Evolutionary conservation across 2,113 vertebrate species (phyloP), one percentile per base, ranked within the genome.

Genomic region (Tapirus terrestris): DNA sequence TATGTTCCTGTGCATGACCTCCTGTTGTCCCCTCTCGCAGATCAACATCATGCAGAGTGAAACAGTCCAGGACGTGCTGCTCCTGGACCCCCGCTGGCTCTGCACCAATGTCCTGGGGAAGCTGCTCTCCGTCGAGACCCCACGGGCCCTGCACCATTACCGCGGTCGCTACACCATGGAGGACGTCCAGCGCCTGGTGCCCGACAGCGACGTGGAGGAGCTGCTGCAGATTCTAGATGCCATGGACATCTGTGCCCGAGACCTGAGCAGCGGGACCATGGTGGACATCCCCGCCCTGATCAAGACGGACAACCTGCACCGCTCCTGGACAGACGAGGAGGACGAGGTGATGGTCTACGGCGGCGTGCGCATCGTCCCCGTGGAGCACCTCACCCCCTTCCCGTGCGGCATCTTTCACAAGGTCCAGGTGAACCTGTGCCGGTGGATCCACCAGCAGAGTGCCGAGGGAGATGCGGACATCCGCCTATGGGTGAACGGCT

Each of bases 21-120:
- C 51, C 27, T 20, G 1, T 86, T 77, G 36, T 94, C 51, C 5
- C 39, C 45, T 96, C n/a, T 6, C 94, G 94, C 99, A 99, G 99
- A 99, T 99, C 97, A 99, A 99, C 98, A 99, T 99, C 98, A 99
- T 99, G 99, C 99, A 99, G 98, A 99, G 99, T 93, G 99, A 99
- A 98, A 99, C 99, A 0, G 99, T 99, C 43, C 99, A 99, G 98
- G 99, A 99, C 1, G 99, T 99, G 29, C 99, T 99, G n/a, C 99
- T 99, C 77, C 98, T 99, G 98, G 99, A 99, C 98, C 99, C 99
- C 17, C 99, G 99, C 83, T 99, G 99, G 99, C 99, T 99, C 63
- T 99, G 99, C 98, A 99, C 99, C 98, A 99, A 96, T 16, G 98
- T 99, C 77, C 99, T 99, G 48, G 99, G 99, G 92, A 99, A 99